Conservation (phyloP, 2,888 invertebrate species). For the Andrena trimmerana region DNA sequence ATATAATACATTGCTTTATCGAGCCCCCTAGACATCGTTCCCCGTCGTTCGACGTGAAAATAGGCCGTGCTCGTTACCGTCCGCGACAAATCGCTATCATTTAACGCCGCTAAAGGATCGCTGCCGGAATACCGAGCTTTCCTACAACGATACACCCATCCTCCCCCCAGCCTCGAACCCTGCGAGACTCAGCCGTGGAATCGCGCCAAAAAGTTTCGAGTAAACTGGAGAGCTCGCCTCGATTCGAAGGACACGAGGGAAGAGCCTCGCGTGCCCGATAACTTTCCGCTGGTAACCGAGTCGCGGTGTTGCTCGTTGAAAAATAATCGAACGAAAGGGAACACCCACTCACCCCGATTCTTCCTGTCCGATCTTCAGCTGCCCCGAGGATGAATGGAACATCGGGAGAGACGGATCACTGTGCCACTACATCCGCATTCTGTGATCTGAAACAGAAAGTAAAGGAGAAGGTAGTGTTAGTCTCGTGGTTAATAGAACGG, state of each 20-base stretch:
- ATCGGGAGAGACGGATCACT: constrained; percentile 23
- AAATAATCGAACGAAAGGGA: constrained; percentile 27
- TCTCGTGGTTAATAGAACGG: not conserved
- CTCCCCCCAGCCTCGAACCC: not conserved
- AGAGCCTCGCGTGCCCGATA: constrained; percentile 22
- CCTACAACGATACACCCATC: constrained; percentile 3
- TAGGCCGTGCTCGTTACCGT: constrained; percentile 59
- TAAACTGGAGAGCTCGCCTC: constrained; percentile 4
- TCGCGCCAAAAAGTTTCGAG: constrained; percentile 49
- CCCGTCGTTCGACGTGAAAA: constrained; percentile 39
- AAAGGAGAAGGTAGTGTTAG: not conserved
- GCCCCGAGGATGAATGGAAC: constrained; percentile 36
- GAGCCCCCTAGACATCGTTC: not conserved
- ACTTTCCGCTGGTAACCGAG: constrained; percentile 21
- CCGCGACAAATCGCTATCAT: constrained; percentile 60
- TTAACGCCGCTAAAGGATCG: constrained; percentile 56
- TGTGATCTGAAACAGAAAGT: not conserved
- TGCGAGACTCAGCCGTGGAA: constrained; percentile 31
- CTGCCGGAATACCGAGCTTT: constrained; percentile 17
- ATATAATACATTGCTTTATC: constrained; percentile 57
- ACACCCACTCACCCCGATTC: constrained; percentile 45
- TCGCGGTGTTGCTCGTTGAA: constrained; percentile 1
- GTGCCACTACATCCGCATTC: not conserved
- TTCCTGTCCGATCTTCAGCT: constrained; percentile 39
- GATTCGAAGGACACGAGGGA: constrained; percentile 29